Evolutionary conservation across 2,113 vertebrate species (phyloP).

Genomic region (Dicerorhinus sumatrensis): DNA sequence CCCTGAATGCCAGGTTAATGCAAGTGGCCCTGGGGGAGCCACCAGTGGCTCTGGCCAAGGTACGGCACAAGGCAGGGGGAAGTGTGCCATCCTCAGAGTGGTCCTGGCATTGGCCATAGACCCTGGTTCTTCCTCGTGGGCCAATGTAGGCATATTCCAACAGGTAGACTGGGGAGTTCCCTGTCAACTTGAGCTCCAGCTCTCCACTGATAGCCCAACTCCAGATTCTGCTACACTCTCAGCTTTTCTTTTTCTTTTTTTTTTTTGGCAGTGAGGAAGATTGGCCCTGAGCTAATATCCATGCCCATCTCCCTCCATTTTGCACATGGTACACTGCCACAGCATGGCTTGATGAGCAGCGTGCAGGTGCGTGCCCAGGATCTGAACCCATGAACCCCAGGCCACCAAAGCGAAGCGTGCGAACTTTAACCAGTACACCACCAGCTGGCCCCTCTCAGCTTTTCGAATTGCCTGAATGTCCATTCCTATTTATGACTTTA

Average conservation of each 20-base stretch:
- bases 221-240: not conserved
- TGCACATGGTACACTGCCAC: too few species aligned
- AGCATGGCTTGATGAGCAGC: too few species aligned
- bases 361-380: too few species aligned
- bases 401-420: too few species aligned
- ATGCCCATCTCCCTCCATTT: too few species aligned
- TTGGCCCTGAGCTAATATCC: too few species aligned
- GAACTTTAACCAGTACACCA: too few species aligned
- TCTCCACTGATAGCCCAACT: not conserved
- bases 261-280: too few species aligned
- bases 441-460: not conserved
- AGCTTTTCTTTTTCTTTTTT: not conserved
- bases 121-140: not conserved
- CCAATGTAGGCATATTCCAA: not conserved
- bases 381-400: too few species aligned
- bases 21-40: not conserved
- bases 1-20: not conserved
- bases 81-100: not conserved
- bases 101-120: not conserved
- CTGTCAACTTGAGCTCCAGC: not conserved
- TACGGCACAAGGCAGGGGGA: not conserved
- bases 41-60: not conserved
- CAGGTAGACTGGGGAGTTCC: fast-evolving
- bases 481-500: not conserved
- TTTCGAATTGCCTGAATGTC: not conserved